These are phyloP conservation scores for Apteryx mantelli DNA, from an alignment of 2,113 vertebrate species.

Conservation along the genomic window DNA sequence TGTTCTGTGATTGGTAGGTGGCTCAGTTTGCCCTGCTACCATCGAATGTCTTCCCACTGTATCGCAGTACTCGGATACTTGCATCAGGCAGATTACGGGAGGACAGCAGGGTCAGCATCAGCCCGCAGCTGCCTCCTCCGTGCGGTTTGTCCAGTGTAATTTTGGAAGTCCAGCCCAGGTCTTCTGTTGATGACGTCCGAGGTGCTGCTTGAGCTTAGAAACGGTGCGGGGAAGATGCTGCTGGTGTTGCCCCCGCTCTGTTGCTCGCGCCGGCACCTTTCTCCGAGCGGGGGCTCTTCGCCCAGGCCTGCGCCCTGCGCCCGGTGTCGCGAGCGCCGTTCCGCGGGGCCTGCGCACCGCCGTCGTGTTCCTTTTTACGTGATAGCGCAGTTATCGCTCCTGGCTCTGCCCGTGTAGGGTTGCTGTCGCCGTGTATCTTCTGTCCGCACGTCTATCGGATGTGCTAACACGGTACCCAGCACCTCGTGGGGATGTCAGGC, in stretches of 20 bases:
- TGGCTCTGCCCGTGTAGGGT: background rate
- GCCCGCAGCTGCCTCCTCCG: background rate
- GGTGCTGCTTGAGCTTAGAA: background rate
- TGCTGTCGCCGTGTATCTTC: background rate
- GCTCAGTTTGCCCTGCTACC: background rate
- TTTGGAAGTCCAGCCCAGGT: background rate
- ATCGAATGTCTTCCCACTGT: background rate
- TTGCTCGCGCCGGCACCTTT: background rate
- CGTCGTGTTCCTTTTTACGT: background rate
- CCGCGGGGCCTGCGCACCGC: no score
- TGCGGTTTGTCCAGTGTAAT: background rate
- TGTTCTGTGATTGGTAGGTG: background rate
- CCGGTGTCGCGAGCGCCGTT: no score
- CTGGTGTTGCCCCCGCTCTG: background rate
- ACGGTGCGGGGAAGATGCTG: background rate
- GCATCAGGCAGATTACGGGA: background rate
- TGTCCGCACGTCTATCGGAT: rapidly evolving
- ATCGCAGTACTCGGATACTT: background rate
- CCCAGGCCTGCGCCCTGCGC: background rate
- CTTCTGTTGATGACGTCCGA: background rate
- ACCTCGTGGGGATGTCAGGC: rapidly evolving
- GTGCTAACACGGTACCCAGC: background rate
- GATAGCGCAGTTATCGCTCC: background rate
- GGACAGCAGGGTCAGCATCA: background rate
- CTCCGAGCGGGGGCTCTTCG: background rate